Evolutionary conservation across 2,888 invertebrate species (phyloP), one percentile per base, ranked within the genome.

Genomic region (Hypomecis atomaria): DNA sequence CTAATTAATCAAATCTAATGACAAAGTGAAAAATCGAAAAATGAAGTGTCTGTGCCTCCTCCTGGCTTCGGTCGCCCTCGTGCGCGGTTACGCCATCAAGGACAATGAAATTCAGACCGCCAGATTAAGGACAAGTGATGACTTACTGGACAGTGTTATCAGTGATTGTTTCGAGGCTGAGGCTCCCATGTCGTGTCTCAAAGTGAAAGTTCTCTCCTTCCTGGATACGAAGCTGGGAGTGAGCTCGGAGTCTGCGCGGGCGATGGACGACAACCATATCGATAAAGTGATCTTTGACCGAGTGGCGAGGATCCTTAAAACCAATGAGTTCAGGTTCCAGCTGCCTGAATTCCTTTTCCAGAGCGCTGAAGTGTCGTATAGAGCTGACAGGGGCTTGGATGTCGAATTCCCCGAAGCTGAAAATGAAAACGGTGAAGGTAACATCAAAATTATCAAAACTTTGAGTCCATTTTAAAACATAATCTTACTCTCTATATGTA

Each of bases 251-350:
- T 93, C 94, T 58, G 93, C 94, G 49, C 93, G 95, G 70, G 94
- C 94, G 66, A 91, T 94, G 67, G 89, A 95, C 71, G 93, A 94
- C 62, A 87, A 93, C 57, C 94, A 95, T 79, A 94, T 96, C 69
- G 97, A 97, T 76, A 95, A 95, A 83, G 95, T 96, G 63, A 95
- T 97, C 74, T 95, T 95, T 71, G 95, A 96, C 72, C 94, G 97
- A 72, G 94, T 95, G 8, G 94, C 95, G 9, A 94, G 95, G 79
- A 94, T 96, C 74, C 80, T 97, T 66, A 94, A 95, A 82, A 94
- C 94, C n/a, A 95, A 96, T 82, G 96, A 96, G 83, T 94, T 97
- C 85, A 94, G 94, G 65, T 83, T 97, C 72, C 94, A 95, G 74
- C 84, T 97, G 74, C 97, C 97, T 0, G 94, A 96, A 84, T 94